These are phyloP conservation scores for Aldrovandia affinis DNA, from an alignment of 2,797 vertebrate species.

Conservation along the genomic window DNA sequence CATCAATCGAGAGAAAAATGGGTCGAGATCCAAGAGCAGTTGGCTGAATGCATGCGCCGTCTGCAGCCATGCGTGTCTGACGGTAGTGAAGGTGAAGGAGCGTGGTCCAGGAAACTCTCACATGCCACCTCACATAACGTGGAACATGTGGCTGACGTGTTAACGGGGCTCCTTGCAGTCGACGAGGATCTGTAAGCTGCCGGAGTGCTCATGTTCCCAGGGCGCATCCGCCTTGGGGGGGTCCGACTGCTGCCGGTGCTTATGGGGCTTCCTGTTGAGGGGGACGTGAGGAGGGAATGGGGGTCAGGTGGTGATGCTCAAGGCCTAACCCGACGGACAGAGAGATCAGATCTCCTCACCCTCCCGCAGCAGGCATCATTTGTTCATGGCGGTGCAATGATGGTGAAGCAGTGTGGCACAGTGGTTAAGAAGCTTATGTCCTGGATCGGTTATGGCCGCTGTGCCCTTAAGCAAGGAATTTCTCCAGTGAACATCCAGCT, in stretches of 20 bases:
- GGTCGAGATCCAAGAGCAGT: neutral
- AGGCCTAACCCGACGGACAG: neutral
- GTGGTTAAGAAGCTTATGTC: neutral
- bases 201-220: neutral
- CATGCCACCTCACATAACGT: neutral
- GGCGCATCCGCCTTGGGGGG: neutral
- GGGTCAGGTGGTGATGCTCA: neutral
- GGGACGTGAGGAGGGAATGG: neutral
- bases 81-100: neutral
- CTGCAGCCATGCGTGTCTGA: neutral
- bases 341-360: neutral
- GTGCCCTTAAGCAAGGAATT: neutral
- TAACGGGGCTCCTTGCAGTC: neutral
- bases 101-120: neutral
- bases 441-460: neutral
- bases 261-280: neutral
- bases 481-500: neutral
- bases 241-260: neutral
- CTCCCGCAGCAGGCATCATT: neutral
- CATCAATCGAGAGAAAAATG: neutral
- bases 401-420: neutral
- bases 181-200: neutral
- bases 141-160: neutral
- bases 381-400: neutral
- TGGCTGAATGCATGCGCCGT: neutral